A percentile compares a stretch with the other conserved stretches of the same genome.
These are phyloP conservation scores for Carcinoscorpius rotundicauda DNA, from an alignment of 1,140 invertebrate genomes.

Conservation along the genomic window DNA sequence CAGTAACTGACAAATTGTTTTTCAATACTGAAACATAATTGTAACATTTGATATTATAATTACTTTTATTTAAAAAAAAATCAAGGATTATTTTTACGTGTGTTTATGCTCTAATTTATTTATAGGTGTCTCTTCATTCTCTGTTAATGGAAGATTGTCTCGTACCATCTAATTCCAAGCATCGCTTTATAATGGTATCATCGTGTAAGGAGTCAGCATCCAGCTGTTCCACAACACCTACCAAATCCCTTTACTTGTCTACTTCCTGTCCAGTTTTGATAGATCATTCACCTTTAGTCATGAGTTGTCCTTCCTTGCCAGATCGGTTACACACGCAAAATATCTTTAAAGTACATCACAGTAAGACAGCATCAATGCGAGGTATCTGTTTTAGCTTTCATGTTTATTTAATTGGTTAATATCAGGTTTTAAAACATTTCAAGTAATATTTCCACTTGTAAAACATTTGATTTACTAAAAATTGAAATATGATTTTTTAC, in stretches of 20 bases:
- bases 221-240: slow-evolving; percentile 30
- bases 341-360: slow-evolving; percentile 23
- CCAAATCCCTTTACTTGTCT: slow-evolving; percentile 47
- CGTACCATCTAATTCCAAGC: slow-evolving; percentile 56
- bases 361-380: neutral
- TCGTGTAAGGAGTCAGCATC: slow-evolving; percentile 14
- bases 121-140: slow-evolving; percentile 57
- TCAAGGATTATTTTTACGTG: too few relatives aligned
- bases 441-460: too few relatives aligned
- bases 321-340: slow-evolving; percentile 49
- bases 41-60: too few relatives aligned
- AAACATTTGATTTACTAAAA: too few relatives aligned
- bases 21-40: too few relatives aligned
- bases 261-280: slow-evolving; percentile 67
- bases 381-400: too few relatives aligned
- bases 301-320: slow-evolving; percentile 40
- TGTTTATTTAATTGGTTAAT: too few relatives aligned
- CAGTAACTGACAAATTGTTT: too few relatives aligned
- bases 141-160: slow-evolving; percentile 78
- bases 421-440: too few relatives aligned
- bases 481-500: too few relatives aligned
- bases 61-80: too few relatives aligned
- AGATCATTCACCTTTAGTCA: slow-evolving; percentile 7
- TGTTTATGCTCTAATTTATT: slow-evolving; percentile 7
- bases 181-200: slow-evolving; percentile 63